Percentiles rank a stretch among this genome's conserved stretches.
These are phyloP conservation scores for Eurois occulta DNA, from an alignment of 2,888 invertebrate genomes.

Conservation along the genomic window DNA sequence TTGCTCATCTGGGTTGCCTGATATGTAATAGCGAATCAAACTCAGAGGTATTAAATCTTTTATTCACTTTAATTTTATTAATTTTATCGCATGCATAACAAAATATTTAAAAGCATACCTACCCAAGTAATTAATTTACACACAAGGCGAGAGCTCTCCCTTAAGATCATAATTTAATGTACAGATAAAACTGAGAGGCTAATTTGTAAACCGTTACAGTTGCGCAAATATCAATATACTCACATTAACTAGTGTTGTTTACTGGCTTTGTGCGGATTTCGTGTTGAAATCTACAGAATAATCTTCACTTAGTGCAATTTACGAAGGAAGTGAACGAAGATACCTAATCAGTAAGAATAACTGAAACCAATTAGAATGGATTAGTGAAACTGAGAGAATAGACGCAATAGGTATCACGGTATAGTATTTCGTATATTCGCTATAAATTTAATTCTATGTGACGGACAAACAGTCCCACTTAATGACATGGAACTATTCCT, in stretches of 20 bases:
- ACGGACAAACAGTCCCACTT: slow-evolving; percentile 53
- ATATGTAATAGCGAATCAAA: background rate
- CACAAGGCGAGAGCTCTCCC: slow-evolving; percentile 66
- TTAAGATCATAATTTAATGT: slow-evolving; percentile 79
- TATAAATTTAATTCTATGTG: background rate
- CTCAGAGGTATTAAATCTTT: background rate
- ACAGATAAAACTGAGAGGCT: slow-evolving; percentile 80
- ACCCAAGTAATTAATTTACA: background rate
- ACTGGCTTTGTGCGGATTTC: slow-evolving; percentile 51
- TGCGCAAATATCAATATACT: slow-evolving; percentile 76
- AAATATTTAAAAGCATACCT: background rate
- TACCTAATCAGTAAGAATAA: slow-evolving; percentile 22
- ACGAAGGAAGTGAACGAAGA: slow-evolving; percentile 22
- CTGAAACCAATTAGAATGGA: slow-evolving; percentile 10
- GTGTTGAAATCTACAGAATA: slow-evolving; percentile 14
- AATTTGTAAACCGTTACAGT: slow-evolving; percentile 81
- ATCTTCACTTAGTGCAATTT: slow-evolving; percentile 40
- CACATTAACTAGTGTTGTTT: slow-evolving; percentile 60
- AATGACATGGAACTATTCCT: slow-evolving; percentile 68
- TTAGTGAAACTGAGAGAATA: background rate
- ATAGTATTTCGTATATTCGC: background rate
- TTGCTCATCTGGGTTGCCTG: background rate
- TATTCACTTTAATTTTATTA: too few species aligned
- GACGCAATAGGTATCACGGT: background rate
- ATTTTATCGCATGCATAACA: too few species aligned